Base-by-base conservation (phyloP, 92 coral and sea anemone genomes). In the Porites divaricata region DNA sequence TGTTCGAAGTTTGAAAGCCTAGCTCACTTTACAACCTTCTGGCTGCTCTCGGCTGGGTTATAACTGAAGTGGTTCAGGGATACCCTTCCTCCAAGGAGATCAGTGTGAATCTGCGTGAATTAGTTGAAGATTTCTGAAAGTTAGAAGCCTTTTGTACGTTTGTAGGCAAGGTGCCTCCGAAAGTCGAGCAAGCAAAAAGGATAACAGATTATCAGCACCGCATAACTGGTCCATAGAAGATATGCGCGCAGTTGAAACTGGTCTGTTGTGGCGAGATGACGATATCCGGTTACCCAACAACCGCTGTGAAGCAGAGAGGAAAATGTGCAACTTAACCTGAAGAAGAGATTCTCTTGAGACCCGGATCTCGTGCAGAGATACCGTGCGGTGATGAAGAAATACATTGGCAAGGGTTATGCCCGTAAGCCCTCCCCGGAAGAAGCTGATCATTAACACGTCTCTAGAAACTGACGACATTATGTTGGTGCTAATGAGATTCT, bases 401-500 rank as follows among this genome's bases (percentile, higher is more conserved):
- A 76, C 84, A 52, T 64, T n/a, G 76, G 48, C 12, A 66, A 58
- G 41, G 77, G 85, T 21, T 80, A 80, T 66, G 77, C 85, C 24
- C 54, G 89, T 16, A 85, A 78, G 53, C 50, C 77, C 19, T 8
- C 89, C 25, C 59, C 15, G 15, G 28, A 25, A 25, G 28, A 25
- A 25, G 28, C 28, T 25, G 28, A 25, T 25, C 28, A 25, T n/a
- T n/a, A n/a, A n/a, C n/a, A n/a, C n/a, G 23, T 90, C 93, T 10
- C 84, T 90, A 2, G 86, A 87, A 22, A 81, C 93, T 1, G 89
- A 90, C 77, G 71, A 72, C 87, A 81, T 87, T 71, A 74, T 87
- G 51, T 48, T 87, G 48, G 91, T 81, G 45, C 77, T 87, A 1
- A 67, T 50, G 16, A 56, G 87, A 51, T 81, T 87, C 57, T 28